Conservation (phyloP, 2,113 vertebrate species). For the Megalops atlanticus region DNA sequence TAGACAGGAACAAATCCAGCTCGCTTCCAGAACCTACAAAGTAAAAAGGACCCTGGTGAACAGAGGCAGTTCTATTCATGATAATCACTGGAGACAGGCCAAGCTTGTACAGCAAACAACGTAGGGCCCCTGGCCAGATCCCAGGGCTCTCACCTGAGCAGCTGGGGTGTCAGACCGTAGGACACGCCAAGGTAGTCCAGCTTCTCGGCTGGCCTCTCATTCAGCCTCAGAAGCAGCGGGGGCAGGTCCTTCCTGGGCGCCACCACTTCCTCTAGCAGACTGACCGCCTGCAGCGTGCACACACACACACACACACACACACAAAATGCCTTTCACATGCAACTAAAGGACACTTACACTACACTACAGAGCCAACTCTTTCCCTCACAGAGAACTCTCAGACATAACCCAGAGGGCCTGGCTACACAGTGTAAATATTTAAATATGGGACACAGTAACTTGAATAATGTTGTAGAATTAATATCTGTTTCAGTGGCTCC, state of each 20-base stretch:
- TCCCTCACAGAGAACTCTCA: no score
- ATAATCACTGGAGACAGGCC: not conserved
- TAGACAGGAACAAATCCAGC: conserved; percentile 93
- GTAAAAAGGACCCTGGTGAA: conserved; percentile 6
- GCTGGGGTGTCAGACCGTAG: conserved; percentile 86
- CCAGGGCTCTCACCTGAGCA: conserved; percentile 84
- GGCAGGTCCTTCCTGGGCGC: conserved; percentile 88
- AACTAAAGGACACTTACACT: no score
- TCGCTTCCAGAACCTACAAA: conserved; percentile 90
- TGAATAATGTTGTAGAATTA: not conserved
- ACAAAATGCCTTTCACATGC: no score
- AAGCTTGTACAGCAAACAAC: no score
- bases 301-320: not conserved
- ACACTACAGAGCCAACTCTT: no score
- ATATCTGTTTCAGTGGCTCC: no score
- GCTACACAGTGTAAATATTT: no score
- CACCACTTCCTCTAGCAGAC: conserved; percentile 89
- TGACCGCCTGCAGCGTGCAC: conserved; percentile 75
- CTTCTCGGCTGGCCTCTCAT: conserved; percentile 85
- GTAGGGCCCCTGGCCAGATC: no score
- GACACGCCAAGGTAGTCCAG: conserved; percentile 95
- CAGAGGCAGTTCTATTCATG: not conserved
- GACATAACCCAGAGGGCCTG: no score
- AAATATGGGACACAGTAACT: no score
- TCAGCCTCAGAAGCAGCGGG: conserved; percentile 90